Base-by-base conservation (phyloP, 2,888 invertebrate genomes). In the Petrolisthes cinctipes region DNA sequence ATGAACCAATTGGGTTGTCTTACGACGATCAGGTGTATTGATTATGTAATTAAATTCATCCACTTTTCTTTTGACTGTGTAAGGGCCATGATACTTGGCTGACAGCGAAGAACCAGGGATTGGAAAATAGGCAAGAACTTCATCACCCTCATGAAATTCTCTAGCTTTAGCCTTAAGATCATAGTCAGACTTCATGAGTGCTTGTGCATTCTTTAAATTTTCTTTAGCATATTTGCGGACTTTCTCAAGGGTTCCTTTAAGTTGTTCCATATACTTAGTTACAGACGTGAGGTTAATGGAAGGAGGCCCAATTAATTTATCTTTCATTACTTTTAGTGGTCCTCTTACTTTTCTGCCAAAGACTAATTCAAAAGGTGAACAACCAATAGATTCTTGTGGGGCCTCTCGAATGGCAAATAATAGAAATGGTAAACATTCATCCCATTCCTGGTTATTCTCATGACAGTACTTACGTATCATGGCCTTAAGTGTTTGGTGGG, bases 361-460 rank as follows among this genome's bases (percentile, higher is more conserved):
- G 11, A 73, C n/a, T 1, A 71, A 11, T 54, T 83, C 51, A 73
- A 83, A 68, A 11, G 83, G 68, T 14, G 73, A 83, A 20, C 37
- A 53, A 56, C 83, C 83, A 23, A 83, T 20, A 6, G 82, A 82
- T 23, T 73, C 83, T 7, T 83, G 51, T 3, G 83, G 83, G n/a
- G 61, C 23, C 20, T 83, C 71, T n/a, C n/a, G 14, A 14, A 83
- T 23, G 6, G 83, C 83, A 73, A 83, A 83, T 56, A 83, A 11
- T 4, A 83, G 20, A 37, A 76, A 37, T 23, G 9, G 6, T 61
- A 66, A 11, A 5, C 37, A 57, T 53, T 78, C 56, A 54, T 75
- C 75, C 75, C 56, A 73, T 4, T 75, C 23, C 5, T n/a, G 20
- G 9, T 83, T n/a, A 9, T 23, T 73, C 20, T 83, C 83, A 73